These are phyloP conservation scores for zebrafish (Danio rerio) DNA, from an alignment of 2,113 vertebrate genomes.

Conservation along the genomic window GRCz12tu NC_133193.1:43145001-43145500, in stretches of 20 bases:
- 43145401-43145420: neutral
- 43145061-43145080: too few species aligned
- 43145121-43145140: too few species aligned
- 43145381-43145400: slow-evolving; percentile 22
- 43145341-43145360: slow-evolving; percentile 42
- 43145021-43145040: neutral
- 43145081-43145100: too few species aligned
- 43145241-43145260: neutral
- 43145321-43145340: slow-evolving; percentile 72
- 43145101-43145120: too few species aligned
- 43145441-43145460: neutral
- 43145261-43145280: slow-evolving; percentile 38
- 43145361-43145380: slow-evolving; percentile 12
- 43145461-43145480: neutral
- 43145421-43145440: neutral
- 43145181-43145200: neutral
- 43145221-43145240: neutral
- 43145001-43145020: neutral
- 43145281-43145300: slow-evolving; percentile 67
- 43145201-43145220: neutral
- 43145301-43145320: slow-evolving; percentile 73
- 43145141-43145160: neutral
- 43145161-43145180: neutral
- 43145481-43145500: neutral
- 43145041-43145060: neutral